Conservation (phyloP, 2,797 vertebrate species). For the Poecilia picta region DNA sequence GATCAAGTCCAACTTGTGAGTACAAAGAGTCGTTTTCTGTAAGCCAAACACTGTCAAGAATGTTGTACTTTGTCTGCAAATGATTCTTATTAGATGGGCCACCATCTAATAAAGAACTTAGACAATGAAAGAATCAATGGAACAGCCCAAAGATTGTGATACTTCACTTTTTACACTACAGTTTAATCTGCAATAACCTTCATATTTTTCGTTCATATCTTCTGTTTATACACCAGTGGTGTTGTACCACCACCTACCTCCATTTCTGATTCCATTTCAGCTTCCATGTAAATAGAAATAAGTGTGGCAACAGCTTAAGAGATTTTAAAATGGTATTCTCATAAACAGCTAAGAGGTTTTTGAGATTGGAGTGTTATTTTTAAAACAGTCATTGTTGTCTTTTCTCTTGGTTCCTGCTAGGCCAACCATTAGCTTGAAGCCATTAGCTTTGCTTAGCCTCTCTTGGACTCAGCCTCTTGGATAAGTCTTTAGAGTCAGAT, state of each 20-base stretch:
- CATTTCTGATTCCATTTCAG: background rate
- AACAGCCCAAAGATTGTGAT: background rate
- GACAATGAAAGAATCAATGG: background rate
- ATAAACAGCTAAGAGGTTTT: background rate
- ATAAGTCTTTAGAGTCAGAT: background rate
- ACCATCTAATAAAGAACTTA: background rate
- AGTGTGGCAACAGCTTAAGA: background rate
- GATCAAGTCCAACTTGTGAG: conserved; percentile 90
- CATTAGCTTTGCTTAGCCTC: background rate
- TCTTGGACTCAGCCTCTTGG: background rate
- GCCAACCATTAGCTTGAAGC: background rate
- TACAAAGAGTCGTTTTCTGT: conserved; percentile 55
- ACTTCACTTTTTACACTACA: background rate
- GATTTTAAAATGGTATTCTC: background rate
- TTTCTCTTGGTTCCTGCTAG: background rate
- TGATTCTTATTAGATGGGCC: background rate
- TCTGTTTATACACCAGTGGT: background rate
- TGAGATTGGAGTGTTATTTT: background rate
- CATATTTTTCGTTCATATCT: background rate
- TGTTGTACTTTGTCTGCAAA: background rate
- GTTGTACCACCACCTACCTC: background rate
- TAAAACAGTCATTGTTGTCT: background rate
- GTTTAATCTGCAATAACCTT: background rate
- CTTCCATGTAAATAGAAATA: background rate
- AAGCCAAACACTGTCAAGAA: conserved; percentile 8